These are phyloP conservation scores for Montipora capitata DNA, from an alignment of 92 coral and sea anemone genomes.

Conservation along the genomic window DNA sequence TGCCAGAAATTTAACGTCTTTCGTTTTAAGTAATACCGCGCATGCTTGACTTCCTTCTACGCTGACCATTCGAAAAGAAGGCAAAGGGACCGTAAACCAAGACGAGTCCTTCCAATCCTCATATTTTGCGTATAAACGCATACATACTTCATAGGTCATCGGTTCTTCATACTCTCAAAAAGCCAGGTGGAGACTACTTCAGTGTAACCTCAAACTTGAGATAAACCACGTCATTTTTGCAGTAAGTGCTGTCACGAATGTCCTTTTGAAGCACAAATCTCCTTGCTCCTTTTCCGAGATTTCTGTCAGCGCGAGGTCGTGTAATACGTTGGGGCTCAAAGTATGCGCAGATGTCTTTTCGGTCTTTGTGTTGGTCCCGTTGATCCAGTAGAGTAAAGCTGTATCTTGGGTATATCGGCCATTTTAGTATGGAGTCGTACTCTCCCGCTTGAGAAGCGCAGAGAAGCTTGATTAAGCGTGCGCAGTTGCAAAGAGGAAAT, in stretches of 20 bases:
- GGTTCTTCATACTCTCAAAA: conserved; percentile 67
- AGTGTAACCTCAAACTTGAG: conserved; percentile 84
- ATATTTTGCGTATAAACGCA: not conserved
- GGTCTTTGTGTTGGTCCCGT: conserved; percentile 79
- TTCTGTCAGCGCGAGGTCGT: conserved; percentile 92
- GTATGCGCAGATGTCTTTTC: conserved; percentile 87
- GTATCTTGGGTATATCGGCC: conserved; percentile 96
- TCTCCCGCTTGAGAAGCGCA: conserved; percentile 83
- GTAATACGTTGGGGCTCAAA: conserved; percentile 97
- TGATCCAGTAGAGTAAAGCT: conserved; percentile 95
- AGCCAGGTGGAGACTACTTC: conserved; percentile 81
- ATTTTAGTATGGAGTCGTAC: conserved; percentile 90
- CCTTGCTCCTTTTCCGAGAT: conserved; percentile 98
- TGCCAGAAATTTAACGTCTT: no score
- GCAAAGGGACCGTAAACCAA: not conserved
- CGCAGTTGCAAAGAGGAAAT: no score
- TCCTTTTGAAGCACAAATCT: conserved; percentile 93
- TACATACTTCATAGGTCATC: not conserved
- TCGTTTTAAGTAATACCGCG: not conserved
- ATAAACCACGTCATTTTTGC: conserved; percentile 89
- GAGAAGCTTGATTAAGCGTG: not conserved
- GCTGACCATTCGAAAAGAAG: not conserved
- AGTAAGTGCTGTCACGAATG: conserved; percentile 84
- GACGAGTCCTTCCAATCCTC: not conserved
- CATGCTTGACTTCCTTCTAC: not conserved